Conservation (phyloP, 2,888 invertebrate species). For the Apamea anceps region DNA sequence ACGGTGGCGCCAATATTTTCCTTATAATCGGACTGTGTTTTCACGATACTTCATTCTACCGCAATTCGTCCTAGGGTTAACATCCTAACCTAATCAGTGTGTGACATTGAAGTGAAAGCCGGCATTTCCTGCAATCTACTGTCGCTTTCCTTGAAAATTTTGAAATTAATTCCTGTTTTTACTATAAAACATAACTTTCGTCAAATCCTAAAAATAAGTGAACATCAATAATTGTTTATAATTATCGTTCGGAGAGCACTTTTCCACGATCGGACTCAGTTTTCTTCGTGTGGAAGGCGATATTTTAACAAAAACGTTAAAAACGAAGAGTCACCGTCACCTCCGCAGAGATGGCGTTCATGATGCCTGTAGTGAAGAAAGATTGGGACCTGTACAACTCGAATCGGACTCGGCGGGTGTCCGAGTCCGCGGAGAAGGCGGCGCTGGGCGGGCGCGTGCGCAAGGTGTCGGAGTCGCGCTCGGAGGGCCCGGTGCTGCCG, state of each 20-base stretch:
- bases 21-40: slow-evolving; percentile 89
- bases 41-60: slow-evolving; percentile 89
- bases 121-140: slow-evolving; percentile 69
- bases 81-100: slow-evolving; percentile 81
- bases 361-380: slow-evolving; percentile 98
- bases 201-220: slow-evolving; percentile 67
- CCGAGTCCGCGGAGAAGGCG: slow-evolving; percentile 91
- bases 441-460: slow-evolving; percentile 88
- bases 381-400: slow-evolving; percentile 98
- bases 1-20: slow-evolving; percentile 88
- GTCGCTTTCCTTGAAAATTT: slow-evolving; percentile 68
- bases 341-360: slow-evolving; percentile 95
- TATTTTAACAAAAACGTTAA: slow-evolving; percentile 86
- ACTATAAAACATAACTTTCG: slow-evolving; percentile 65
- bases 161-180: slow-evolving; percentile 68
- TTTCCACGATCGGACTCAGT: slow-evolving; percentile 72
- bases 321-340: slow-evolving; percentile 82
- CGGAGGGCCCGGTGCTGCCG: slow-evolving; percentile 93
- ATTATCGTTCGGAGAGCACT: slow-evolving; percentile 78
- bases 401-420: slow-evolving; percentile 93
- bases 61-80: slow-evolving; percentile 88
- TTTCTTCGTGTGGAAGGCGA: slow-evolving; percentile 73
- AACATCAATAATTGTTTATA: slow-evolving; percentile 65
- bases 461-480: slow-evolving; percentile 94
- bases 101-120: slow-evolving; percentile 89